Evolutionary conservation across 1,140 invertebrate species (phyloP), one percentile per base, ranked within the genome.

Genomic region (Nephila pilipes): DNA sequence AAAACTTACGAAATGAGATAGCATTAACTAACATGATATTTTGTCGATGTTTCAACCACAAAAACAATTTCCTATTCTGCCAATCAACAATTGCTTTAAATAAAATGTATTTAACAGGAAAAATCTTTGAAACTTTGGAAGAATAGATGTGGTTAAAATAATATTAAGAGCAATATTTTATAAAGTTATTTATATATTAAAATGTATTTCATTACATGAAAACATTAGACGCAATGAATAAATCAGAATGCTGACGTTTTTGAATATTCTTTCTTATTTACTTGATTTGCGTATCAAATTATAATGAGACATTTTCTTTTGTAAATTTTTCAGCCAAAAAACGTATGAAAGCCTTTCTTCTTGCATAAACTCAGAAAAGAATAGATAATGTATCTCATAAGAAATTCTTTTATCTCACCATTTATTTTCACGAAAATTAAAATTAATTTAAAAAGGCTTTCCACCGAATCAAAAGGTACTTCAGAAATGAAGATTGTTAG

Each of bases 401-500:
- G n/a, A 29, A 29, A 65, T 25, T 29, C n/a, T 29, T 65, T 25
- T 12, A 14, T 18, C 5, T 36, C 32, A 18, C 25, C 29, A 36
- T 75, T 20, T 14, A 75, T 18, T 16, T 16, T 75, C 69, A 36
- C 8, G 2, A 55, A 55, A 55, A 83, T 83, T 83, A 83, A 83
- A 83, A 83, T 83, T 12, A 22, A 25, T 16, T 8, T 12, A 10
- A 4, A 83, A 83, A 83, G 29, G 81, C 81, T 54, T 57, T n/a
- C 81, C 22, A 57, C 1, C 38, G 12, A 83, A 57, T 83, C 81
- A 83, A 83, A 83, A 83, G 81, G 46, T 32, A 22, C 46, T 83
- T 83, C 81, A 83, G 12, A 36, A 29, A n/a, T 55, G 36, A 55
- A 83, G 54, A 83, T 25, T 2, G 22, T 36, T 36, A 8, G 58